Base-by-base conservation (phyloP, 2,797 vertebrate genomes). In the Acropternis orthonyx region DNA sequence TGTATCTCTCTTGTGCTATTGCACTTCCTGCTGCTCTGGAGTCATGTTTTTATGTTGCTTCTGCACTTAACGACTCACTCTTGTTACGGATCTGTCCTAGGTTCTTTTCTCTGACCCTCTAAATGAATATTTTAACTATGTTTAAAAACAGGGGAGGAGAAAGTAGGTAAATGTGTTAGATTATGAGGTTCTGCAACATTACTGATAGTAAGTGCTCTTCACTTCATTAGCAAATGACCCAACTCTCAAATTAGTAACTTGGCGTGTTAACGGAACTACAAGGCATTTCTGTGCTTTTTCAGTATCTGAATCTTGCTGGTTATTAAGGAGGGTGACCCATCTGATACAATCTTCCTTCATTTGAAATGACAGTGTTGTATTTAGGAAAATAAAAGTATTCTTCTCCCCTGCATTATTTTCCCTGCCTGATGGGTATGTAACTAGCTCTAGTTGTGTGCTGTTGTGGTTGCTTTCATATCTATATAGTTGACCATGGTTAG, bases 61-160 rank as follows among this genome's bases (percentile, higher is more conserved):
- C 74, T 89, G 71, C 61, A 16, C 59, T 87, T 71, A 79, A 75
- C 0, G 0, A 32, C 59, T 88, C 30, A 3, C 24, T 92, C 52
- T 24, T 73, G 49, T 76, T 74, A 68, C 14, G 44, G n/a, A 74
- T 92, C 56, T 91, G 88, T 72, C 92, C 94, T 92, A 92, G 52
- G 94, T 97, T 91, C 93, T 96, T 89, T 79, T 71, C 74, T 74
- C 48, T 95, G 93, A 74, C 56, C 68, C 61, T 89, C 46, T 69
- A 68, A 90, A 52, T 1, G 5, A 30, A 22, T 91, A 77, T 89
- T 82, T 89, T 79, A 89, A 34, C 67, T 81, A 21, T 54, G 20
- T 43, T 94, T 79, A 39, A 91, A 93, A 95, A 68, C 55, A 44
- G 20, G 32, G 77, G 77, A 96, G 56, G 81, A 85, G 84, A 94